phyloP scores from a whole-genome alignment of 2,888 invertebrate genomes.

The Aphrophora alni region DNA sequence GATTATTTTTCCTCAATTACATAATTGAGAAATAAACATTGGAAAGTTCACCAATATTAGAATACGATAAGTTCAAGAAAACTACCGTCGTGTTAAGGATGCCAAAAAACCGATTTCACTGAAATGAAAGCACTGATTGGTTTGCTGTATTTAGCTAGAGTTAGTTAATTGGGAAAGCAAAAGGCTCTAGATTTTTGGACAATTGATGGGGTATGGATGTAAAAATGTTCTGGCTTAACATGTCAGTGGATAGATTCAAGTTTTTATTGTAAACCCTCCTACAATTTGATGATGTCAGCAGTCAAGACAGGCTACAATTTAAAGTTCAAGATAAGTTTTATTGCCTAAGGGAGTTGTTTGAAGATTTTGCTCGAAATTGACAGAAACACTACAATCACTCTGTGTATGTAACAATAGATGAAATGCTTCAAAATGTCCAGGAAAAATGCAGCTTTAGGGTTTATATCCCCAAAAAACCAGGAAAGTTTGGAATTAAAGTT shows the following conservation, averaged over 20 bases:
- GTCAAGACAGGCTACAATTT: not conserved
- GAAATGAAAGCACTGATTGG: not conserved
- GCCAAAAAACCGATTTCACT: not conserved
- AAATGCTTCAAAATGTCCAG: not conserved
- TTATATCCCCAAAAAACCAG: not conserved
- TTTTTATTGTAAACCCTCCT: not conserved
- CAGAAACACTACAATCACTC: not conserved
- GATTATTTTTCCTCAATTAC: not conserved
- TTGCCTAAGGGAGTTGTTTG: not conserved
- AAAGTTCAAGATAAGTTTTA: not conserved
- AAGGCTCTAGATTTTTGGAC: not conserved
- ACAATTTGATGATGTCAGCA: not conserved
- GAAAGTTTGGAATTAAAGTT: conserved; percentile 6
- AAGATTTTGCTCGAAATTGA: not conserved
- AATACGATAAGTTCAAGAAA: not conserved
- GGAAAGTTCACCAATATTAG: not conserved
- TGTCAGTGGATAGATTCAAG: not conserved
- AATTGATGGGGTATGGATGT: not conserved
- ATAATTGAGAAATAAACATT: not conserved
- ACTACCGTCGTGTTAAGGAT: not conserved
- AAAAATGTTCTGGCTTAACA: not conserved
- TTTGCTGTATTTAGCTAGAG: not conserved
- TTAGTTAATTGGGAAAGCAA: not conserved
- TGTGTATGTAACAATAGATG: not conserved
- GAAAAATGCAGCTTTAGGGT: not conserved